Base-by-base conservation (phyloP, 1,140 invertebrate genomes). In the Nymphalis io region DNA sequence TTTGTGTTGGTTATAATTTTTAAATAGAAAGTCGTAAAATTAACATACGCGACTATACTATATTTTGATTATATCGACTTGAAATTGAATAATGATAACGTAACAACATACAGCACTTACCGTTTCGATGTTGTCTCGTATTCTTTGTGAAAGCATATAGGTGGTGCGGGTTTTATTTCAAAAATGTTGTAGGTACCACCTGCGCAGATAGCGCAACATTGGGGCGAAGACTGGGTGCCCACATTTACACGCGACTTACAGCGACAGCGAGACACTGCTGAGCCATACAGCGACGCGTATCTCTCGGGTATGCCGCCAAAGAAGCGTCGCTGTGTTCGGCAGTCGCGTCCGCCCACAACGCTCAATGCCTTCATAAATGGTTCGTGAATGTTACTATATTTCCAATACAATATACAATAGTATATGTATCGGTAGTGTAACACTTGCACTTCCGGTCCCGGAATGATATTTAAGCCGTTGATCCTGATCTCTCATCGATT, bases 211-310 rank as follows among this genome's bases (percentile, higher is more conserved):
- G 55, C 80, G 51, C 72, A 82, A 57, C 81, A 86, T 44, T 89
- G 82, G 81, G 80, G 78, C 55, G 78, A 78, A 48, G 79, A 83
- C 23, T 89, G 81, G 84, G 79, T 81, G 70, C 82, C 82, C 51
- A 80, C 83, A 59, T 80, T 85, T 58, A 74, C 75, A 5, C 70
- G 76, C 20, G 84, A 87, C 70, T 69, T 80, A 12, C 53, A 71
- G 46, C 48, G 46, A 18, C 79, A 82, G 66, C 59, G 62, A 8
- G 46, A 18, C 1, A 27, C 78, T 0, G 72, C 67, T 57, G 80
- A 85, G 63, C 85, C 87, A 1, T 83, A 74, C 77, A 89, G 85
- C 69, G 84, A 89, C 62, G 85, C 81, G 2, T 89, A 89, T 60
- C 75, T 89, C 1, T 70, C 82, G 1, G 86, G 86, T 4, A 88